These are phyloP conservation scores for Drosophila crucigera DNA, from an alignment of 2,888 invertebrate genomes.

Conservation along the genomic window DNA sequence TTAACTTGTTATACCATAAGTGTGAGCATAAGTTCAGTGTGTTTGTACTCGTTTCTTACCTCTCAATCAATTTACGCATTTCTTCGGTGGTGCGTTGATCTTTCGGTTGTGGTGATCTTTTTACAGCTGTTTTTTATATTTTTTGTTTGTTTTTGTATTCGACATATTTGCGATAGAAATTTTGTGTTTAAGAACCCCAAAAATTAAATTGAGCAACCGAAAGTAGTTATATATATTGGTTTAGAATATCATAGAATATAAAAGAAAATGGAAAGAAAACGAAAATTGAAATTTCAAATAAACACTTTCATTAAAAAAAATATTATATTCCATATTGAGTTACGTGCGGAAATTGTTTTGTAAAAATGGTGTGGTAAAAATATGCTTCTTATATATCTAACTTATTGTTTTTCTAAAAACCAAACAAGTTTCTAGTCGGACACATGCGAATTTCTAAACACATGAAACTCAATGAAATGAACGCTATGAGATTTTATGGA, in stretches of 20 bases:
- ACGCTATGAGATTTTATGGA: slow-evolving; percentile 9
- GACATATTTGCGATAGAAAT: slow-evolving; percentile 48
- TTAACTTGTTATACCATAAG: slow-evolving; percentile 11
- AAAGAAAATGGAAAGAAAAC: slow-evolving; percentile 54
- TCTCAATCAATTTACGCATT: slow-evolving; percentile 98
- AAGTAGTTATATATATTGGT: slow-evolving; percentile 40
- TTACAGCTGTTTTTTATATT: slow-evolving; percentile 85
- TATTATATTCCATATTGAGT: neutral
- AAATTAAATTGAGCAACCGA: slow-evolving; percentile 41
- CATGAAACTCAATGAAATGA: slow-evolving; percentile 45
- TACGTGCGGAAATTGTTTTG: slow-evolving; percentile 16
- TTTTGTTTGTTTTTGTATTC: slow-evolving; percentile 39
- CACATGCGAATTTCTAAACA: slow-evolving; percentile 61
- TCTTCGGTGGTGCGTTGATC: slow-evolving; percentile 97
- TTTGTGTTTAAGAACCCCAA: slow-evolving; percentile 60
- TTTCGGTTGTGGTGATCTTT: slow-evolving; percentile 91
- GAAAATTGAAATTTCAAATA: slow-evolving; percentile 49
- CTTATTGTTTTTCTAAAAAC: slow-evolving; percentile 24
- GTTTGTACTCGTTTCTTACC: slow-evolving; percentile 87
- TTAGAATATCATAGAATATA: slow-evolving; percentile 42
- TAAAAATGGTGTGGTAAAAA: neutral
- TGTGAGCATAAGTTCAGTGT: slow-evolving; percentile 6
- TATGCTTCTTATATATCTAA: slow-evolving; percentile 14
- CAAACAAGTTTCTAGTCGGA: slow-evolving; percentile 28
- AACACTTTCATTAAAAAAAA: slow-evolving; percentile 8